Base-by-base conservation (phyloP, 2,797 vertebrate species). In the Rhincodon typus region DNA sequence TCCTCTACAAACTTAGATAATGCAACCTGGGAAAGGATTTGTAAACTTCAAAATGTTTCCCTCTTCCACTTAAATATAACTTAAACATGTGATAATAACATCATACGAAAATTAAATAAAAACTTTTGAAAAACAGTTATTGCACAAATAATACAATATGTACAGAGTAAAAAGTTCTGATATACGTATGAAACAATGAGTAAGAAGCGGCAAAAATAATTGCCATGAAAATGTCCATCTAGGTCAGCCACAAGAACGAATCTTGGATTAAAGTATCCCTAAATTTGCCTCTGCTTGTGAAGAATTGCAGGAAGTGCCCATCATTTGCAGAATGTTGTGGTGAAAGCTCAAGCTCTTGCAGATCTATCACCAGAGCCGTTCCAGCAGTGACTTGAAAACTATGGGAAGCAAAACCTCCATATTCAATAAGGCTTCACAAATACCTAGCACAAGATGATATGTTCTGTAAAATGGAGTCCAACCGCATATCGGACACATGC, bases 71-170 rank as follows among this genome's bases (percentile, higher is more conserved):
- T 98, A 97, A 98, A 98, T 97, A 98, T 97, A 98, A 98, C 97
- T 97, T 98, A 98, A 96, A 97, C 97, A 96, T 94, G 95, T 96
- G 96, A 96, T 96, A 94, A 97, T 94, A 96, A 94, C 91, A 97
- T 97, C 97, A 98, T 97, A 97, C 98, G 96, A 97, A 98, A 98
- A 98, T 98, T 98, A 98, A 99, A 99, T 98, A 98, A 98, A 98
- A 98, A 97, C 97, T 97, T 97, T 96, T 97, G 97, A 96, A 84
- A 77, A 96, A 96, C 97, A 97, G 97, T 98, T 99, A 99, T 99
- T 99, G 99, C 99, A 99, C 98, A 98, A 98, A 98, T 98, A 97
- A 97, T 98, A 98, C 67, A 0, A 97, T 98, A 98, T 98, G 97
- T 98, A 98, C 97, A 98, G 96, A 98, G 97, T 96, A 97, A 98